Percentiles rank a stretch among this genome's conserved stretches.
Conservation (phyloP, 2,888 invertebrate species). For the Rhagonycha fulva region DNA sequence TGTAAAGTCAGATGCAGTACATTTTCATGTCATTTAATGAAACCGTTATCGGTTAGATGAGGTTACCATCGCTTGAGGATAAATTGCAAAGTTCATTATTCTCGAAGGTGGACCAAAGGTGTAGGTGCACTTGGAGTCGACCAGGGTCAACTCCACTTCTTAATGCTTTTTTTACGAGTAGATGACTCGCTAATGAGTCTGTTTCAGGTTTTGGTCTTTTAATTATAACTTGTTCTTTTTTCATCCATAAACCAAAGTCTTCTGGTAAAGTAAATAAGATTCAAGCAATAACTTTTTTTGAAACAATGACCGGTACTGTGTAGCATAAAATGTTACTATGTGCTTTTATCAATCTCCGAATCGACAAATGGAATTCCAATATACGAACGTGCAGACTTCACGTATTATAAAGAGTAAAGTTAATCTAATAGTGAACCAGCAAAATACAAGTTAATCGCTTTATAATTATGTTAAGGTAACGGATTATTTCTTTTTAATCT, state of each 20-base stretch:
- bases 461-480: not conserved
- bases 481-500: not conserved
- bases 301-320: not conserved
- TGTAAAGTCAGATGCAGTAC: not conserved
- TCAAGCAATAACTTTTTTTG: too few species aligned
- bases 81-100: conserved; percentile 16
- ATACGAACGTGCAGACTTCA: not conserved
- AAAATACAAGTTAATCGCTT: not conserved
- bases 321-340: not conserved
- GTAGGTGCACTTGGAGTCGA: conserved; percentile 8
- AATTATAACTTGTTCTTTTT: too few species aligned
- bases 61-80: conserved; percentile 10
- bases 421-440: not conserved
- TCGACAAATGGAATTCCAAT: not conserved
- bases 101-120: conserved; percentile 3
- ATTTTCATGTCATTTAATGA: conserved; percentile 4
- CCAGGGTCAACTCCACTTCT: conserved; percentile 8
- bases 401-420: not conserved
- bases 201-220: too few species aligned
- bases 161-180: not conserved
- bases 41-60: conserved; percentile 19
- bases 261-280: not conserved
- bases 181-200: not conserved
- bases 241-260: not conserved
- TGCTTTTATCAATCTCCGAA: not conserved